Base-by-base conservation (phyloP, 2,888 invertebrate genomes). In the Formica aserva region DNA sequence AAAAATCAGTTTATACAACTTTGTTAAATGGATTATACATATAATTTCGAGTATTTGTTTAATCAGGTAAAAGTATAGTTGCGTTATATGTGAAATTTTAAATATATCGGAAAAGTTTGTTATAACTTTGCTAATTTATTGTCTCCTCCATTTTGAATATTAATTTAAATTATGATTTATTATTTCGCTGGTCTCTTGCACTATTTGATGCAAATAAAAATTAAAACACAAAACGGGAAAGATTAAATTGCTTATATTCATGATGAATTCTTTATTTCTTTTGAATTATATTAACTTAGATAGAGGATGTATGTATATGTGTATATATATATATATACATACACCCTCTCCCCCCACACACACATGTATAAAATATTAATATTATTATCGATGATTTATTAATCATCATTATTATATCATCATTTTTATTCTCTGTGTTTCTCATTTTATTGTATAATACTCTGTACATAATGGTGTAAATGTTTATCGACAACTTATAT, bases 381-480 rank as follows among this genome's bases (percentile, higher is more conserved):
- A 80, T 72, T 65, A 85, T 71, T 41, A 82, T 82, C 81, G 74
- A 81, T 38, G 63, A 57, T 84, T 76, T 65, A 77, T 84, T 69
- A 57, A 45, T 55, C 63, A 74, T 57, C 32, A 82, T 85, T 45
- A 55, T 71, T 48, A 67, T 85, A 85, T 80, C 72, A 76, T 63
- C 45, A 78, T 76, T 83, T 87, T 65, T 65, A 82, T 84, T 84
- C 74, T 60, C 26, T 48, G 55, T 76, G 52, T 82, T 66, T 80
- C 75, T 72, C 66, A 85, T 77, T 66, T 65, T 72, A 66, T 66
- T 88, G 93, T 93, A 93, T 89, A 86, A 92, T 93, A 93, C 87
- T 89, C 89, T 93, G 92, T 93, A 93, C 63, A 93, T 93, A 92
- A 86, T 75, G 87, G 86, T 93, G 92, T 94, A 92, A 92, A 94